Evolutionary conservation across 2,113 vertebrate genomes (phyloP).

Genomic region (Pseudorectes ferrugineus): DNA sequence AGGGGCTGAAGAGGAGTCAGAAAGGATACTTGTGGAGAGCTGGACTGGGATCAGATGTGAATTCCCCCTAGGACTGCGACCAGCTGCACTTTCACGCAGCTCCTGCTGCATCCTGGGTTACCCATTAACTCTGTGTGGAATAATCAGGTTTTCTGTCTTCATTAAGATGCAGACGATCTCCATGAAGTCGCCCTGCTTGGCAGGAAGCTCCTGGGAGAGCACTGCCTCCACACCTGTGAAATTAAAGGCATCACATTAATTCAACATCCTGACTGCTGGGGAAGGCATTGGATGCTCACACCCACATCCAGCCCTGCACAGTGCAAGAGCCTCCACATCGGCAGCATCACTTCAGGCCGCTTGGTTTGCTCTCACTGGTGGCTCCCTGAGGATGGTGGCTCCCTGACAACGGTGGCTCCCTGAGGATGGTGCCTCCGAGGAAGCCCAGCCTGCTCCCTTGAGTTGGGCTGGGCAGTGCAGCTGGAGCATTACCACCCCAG

Average conservation of each 20-base stretch:
- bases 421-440: rapidly evolving
- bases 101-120: neutral
- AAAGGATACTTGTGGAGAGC: neutral
- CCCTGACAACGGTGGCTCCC: no score
- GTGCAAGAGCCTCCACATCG: neutral
- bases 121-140: neutral
- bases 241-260: neutral
- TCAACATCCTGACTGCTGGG: neutral
- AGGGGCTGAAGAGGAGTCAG: neutral
- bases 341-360: neutral
- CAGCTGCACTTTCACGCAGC: neutral
- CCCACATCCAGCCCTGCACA: rapidly evolving
- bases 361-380: neutral
- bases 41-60: neutral
- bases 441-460: neutral
- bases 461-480: neutral
- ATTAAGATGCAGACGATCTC: neutral
- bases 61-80: neutral
- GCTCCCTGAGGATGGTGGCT: neutral
- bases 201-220: neutral
- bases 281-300: rapidly evolving
- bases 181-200: neutral
- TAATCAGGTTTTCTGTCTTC: neutral
- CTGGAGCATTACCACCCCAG: neutral
- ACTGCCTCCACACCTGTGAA: neutral